These are phyloP conservation scores for Montipora foliosa DNA, from an alignment of 64 coral and sea anemone species.

Conservation along the genomic window DNA sequence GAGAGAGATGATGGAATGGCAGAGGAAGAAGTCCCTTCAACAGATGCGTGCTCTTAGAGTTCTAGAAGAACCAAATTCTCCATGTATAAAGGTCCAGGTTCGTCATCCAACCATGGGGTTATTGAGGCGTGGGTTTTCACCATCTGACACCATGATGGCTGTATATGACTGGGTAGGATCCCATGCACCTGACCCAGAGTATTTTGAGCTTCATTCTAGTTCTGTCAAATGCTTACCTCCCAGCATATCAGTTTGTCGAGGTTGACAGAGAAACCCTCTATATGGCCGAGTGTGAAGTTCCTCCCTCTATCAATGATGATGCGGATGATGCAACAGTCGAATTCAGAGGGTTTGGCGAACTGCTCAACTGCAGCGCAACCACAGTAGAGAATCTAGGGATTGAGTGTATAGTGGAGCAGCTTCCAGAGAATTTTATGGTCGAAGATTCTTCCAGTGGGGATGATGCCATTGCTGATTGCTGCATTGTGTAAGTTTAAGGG, in stretches of 20 bases:
- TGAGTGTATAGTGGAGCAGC: neutral
- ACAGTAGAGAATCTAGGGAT: neutral
- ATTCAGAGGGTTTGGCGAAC: neutral
- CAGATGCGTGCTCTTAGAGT: neutral
- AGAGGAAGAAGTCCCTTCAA: slow-evolving; percentile 17
- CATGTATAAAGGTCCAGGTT: slow-evolving; percentile 8
- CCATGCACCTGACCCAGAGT: neutral
- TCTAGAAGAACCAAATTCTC: neutral
- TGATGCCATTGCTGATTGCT: neutral
- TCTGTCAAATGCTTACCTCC: slow-evolving; percentile 21
- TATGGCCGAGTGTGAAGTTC: slow-evolving; percentile 5
- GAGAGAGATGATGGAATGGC: neutral
- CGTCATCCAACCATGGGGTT: slow-evolving; percentile 12
- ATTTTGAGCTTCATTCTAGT: slow-evolving; percentile 32
- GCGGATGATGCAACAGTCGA: neutral
- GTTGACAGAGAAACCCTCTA: slow-evolving; percentile 17
- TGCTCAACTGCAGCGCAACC: neutral
- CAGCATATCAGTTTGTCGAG: neutral
- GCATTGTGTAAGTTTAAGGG: neutral
- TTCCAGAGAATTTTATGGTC: neutral
- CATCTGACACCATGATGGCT: neutral
- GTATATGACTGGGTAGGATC: slow-evolving; percentile 25
- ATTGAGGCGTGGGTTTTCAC: slow-evolving; percentile 6
- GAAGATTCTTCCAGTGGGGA: neutral
- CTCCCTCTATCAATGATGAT: neutral